These are phyloP conservation scores for Drosophila yooni DNA, from an alignment of 2,888 invertebrate genomes.

Conservation along the genomic window DNA sequence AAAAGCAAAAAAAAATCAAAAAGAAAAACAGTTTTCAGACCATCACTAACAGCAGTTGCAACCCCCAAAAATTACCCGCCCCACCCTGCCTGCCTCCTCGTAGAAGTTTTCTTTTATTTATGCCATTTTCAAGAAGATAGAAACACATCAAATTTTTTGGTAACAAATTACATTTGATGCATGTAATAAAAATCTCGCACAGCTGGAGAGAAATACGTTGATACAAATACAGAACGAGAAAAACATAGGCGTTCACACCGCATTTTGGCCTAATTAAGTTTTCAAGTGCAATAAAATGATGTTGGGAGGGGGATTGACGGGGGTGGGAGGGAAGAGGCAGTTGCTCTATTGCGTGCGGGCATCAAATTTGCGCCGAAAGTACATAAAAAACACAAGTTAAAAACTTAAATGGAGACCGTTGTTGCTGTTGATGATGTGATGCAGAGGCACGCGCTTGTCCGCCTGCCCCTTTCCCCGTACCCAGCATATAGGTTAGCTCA, in stretches of 20 bases:
- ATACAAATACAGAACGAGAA: slow-evolving; percentile 36
- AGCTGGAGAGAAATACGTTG: slow-evolving; percentile 58
- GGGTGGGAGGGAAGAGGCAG: slow-evolving; percentile 15
- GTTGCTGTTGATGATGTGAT: slow-evolving; percentile 37
- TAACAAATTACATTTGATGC: slow-evolving; percentile 82
- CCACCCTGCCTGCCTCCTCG: slow-evolving; percentile 11
- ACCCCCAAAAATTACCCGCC: slow-evolving; percentile 9
- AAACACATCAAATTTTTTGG: slow-evolving; percentile 83
- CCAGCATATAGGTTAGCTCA: slow-evolving; percentile 11
- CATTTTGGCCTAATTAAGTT: slow-evolving; percentile 83
- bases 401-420: slow-evolving; percentile 73
- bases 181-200: slow-evolving; percentile 76
- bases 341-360: slow-evolving; percentile 69
- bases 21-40: slow-evolving; percentile 55
- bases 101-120: slow-evolving; percentile 66
- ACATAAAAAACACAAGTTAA: slow-evolving; percentile 79
- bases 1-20: slow-evolving; percentile 4
- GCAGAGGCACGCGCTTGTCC: slow-evolving; percentile 35
- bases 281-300: slow-evolving; percentile 84
- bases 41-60: slow-evolving; percentile 49
- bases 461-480: not conserved
- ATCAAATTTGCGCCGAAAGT: slow-evolving; percentile 72
- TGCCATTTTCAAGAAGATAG: slow-evolving; percentile 73
- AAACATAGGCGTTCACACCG: slow-evolving; percentile 73
- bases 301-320: slow-evolving; percentile 41